Conservation (phyloP, 2,888 invertebrate species). For the Pseudococcus longispinus region DNA sequence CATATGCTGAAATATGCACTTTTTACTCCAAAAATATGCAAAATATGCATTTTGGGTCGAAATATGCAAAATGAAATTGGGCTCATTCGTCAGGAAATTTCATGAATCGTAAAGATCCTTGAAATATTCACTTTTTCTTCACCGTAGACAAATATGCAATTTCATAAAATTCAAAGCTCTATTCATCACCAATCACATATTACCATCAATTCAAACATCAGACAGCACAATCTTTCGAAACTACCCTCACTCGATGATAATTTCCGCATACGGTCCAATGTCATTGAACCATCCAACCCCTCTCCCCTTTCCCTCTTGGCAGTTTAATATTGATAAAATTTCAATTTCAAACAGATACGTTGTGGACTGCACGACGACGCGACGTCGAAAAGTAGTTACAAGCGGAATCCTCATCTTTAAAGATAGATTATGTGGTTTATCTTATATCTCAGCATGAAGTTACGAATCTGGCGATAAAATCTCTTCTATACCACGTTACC, state of each 20-base stretch:
- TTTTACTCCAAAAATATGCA: no score
- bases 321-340: constrained; percentile 15
- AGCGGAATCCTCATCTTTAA: constrained; percentile 30
- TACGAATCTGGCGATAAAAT: constrained; percentile 22
- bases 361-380: background rate
- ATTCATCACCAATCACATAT: no score
- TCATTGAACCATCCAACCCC: background rate
- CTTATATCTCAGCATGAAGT: constrained; percentile 23
- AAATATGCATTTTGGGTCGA: no score
- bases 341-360: constrained; percentile 38
- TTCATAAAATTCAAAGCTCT: no score
- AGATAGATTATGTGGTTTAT: constrained; percentile 42
- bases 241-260: background rate
- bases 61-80: no score
- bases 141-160: no score
- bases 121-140: no score
- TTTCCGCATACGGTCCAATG: background rate
- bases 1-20: no score
- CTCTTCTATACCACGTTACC: background rate
- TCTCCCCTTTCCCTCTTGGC: background rate
- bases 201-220: background rate
- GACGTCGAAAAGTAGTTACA: constrained; percentile 17
- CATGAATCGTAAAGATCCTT: no score
- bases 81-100: no score
- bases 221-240: background rate